phyloP scores from a whole-genome alignment of 2,797 vertebrate species.

The Scolopax rusticola region DNA sequence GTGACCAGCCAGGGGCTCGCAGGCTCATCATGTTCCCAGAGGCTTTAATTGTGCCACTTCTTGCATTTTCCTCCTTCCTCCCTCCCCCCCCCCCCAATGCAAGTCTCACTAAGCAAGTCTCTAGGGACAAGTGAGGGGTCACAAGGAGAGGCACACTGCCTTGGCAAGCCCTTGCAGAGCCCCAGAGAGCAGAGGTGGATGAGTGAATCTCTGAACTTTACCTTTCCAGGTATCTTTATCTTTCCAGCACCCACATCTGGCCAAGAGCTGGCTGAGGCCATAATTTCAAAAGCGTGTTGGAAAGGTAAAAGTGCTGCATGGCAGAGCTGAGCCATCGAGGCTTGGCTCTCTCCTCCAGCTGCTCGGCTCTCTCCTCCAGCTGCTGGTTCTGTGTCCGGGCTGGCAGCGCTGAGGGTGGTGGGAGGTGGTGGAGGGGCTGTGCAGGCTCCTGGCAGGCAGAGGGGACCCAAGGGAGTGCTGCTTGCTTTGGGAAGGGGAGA shows the following conservation, averaged over 20 bases:
- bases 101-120: background rate
- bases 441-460: background rate
- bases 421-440: background rate
- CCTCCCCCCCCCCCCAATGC: too few species aligned
- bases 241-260: background rate
- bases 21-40: background rate
- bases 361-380: fast-evolving
- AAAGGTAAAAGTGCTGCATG: background rate
- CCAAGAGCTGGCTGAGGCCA: background rate
- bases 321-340: too few species aligned
- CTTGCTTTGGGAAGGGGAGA: background rate
- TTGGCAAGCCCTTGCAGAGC: background rate
- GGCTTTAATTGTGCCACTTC: background rate
- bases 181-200: fast-evolving
- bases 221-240: background rate
- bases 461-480: background rate
- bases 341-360: fast-evolving
- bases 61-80: background rate
- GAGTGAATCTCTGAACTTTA: background rate
- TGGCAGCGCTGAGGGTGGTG: background rate
- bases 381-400: fast-evolving
- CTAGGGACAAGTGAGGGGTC: background rate
- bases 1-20: background rate
- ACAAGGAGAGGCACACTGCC: fast-evolving
- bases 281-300: background rate